Conservation (phyloP, 2,113 vertebrate species). For the Myotis davidii region DNA sequence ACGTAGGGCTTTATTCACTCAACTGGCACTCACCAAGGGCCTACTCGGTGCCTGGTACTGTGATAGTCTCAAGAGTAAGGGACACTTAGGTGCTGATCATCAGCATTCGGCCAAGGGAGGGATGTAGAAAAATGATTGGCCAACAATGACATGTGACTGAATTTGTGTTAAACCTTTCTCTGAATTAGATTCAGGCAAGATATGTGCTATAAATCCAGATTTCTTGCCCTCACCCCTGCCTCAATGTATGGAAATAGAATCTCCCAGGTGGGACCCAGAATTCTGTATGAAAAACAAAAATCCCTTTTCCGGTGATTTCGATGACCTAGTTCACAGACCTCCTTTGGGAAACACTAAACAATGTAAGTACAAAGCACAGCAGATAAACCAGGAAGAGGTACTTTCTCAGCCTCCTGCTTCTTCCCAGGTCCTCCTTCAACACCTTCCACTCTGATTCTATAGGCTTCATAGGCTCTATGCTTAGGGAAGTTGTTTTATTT, state of each 20-base stretch:
- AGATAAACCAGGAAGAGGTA: not conserved
- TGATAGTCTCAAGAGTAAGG: not conserved
- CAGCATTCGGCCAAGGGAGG: not conserved
- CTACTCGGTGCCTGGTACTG: not conserved
- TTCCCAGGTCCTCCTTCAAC: not conserved
- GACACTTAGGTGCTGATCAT: not conserved
- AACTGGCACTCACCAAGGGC: not conserved
- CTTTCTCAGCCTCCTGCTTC: not conserved
- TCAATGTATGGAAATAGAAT: not conserved
- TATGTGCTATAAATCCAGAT: not conserved
- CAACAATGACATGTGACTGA: not conserved
- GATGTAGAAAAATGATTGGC: not conserved
- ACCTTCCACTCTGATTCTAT: not conserved
- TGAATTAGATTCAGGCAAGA: not conserved
- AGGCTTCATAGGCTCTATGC: not conserved
- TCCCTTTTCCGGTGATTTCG: not conserved
- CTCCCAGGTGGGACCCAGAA: not conserved
- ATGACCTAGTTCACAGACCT: not conserved
- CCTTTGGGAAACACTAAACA: not conserved
- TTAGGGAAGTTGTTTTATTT: not conserved
- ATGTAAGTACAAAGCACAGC: accelerated
- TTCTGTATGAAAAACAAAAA: not conserved
- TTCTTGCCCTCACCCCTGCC: not conserved
- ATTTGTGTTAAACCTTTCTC: not conserved
- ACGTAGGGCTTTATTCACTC: not conserved